Evolutionary conservation across 1,140 invertebrate genomes (phyloP).

Genomic region (Harpegnathos saltator): DNA sequence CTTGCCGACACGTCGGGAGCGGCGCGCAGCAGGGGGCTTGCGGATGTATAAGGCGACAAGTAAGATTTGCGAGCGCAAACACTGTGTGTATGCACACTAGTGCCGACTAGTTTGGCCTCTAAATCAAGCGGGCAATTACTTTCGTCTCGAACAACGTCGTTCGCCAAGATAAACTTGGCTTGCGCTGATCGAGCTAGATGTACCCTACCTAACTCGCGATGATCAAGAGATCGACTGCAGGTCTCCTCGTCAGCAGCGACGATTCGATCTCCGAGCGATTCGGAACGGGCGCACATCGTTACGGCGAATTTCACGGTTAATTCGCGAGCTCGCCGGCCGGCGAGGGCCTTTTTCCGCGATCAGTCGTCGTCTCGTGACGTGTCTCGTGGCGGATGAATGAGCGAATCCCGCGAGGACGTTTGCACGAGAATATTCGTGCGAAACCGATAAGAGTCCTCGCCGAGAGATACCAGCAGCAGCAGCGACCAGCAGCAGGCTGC

Average conservation of each 20-base stretch:
- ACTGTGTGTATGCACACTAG: constrained; percentile 11
- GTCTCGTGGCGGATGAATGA: not conserved
- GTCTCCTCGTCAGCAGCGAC: too few species aligned
- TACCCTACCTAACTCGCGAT: not conserved
- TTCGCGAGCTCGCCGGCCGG: not conserved
- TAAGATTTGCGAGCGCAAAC: constrained; percentile 53
- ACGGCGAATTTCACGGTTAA: not conserved
- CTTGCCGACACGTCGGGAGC: not conserved
- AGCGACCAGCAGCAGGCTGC: not conserved
- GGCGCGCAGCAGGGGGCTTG: not conserved
- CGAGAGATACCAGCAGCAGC: not conserved
- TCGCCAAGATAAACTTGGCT: constrained; percentile 11
- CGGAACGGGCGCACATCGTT: not conserved
- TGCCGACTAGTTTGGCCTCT: not conserved
- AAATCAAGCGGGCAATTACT: constrained; percentile 40
- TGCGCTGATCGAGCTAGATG: not conserved
- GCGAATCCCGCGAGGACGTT: not conserved
- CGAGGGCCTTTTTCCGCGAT: not conserved
- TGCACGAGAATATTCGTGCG: constrained; percentile 15
- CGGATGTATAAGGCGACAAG: constrained; percentile 26
- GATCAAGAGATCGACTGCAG: not conserved
- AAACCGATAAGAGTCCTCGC: constrained; percentile 40
- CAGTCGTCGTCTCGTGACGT: not conserved
- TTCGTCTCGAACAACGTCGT: constrained; percentile 10
- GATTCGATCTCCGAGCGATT: too few species aligned